Base-by-base conservation (phyloP, 2,113 vertebrate genomes). In the Romanogobio albipinnatus region DNA sequence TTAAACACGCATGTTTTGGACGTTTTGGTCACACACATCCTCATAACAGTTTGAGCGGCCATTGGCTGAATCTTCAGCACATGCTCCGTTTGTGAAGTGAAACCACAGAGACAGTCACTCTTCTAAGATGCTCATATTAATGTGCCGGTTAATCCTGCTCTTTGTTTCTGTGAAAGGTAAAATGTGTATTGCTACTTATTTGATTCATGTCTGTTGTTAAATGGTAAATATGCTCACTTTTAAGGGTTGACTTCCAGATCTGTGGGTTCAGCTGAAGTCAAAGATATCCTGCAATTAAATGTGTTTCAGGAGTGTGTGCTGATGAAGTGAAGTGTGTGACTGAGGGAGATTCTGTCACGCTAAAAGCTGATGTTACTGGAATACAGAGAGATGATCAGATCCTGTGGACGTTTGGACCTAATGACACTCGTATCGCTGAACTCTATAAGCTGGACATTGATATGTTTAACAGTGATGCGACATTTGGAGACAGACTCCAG, bases 301-400 rank as follows among this genome's bases (percentile, higher is more conserved):
- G 47, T 17, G 10, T 82, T 71, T 56, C 49, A 82, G 80, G 49
- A 24, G 80, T 71, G 80, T 71, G 5, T 70, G 62, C 1, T 39
- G 75, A 15, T 33, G 64, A 0, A 71, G 15, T 53, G 6, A 71
- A 68, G 62, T 80, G 59, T 64, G 80, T 82, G 7, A 82, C 4
- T 0, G 80, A 82, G 14, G 80, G 80, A 71, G 80, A 82, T 39
- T 71, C 49, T 24, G 66, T 82, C 19, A 4, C 66, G 53, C 47
- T 82, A 39, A 22, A 82, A 64, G 3, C 66, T 82, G 7, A 43
- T 71, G 0, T 82, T 24, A 56, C 79, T 81, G 2, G 71, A 56
- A 8, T 71, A 43, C 49, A 17, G 64, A 56, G 0, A 2, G 0
- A n/a, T 0, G 64, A 70, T 53, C 19, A 11, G 29, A 82, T 82